phyloP scores from a whole-genome alignment of 2,797 vertebrate species.

The Vespertilio murinus region DNA sequence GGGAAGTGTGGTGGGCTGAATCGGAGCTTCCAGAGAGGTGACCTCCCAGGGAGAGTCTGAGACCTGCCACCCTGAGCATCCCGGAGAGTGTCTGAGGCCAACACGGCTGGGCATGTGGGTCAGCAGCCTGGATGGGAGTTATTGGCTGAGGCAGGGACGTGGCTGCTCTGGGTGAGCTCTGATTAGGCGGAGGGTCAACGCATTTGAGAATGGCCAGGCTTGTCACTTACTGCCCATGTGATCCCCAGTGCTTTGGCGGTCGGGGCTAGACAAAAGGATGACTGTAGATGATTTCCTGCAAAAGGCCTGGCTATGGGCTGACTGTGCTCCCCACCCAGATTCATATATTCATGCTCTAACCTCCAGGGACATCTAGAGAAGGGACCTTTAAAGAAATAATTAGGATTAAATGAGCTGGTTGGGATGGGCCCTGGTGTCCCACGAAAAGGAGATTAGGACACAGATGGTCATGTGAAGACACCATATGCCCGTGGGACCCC shows the following conservation, averaged over 20 bases:
- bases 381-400: background rate
- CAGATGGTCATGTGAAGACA: background rate
- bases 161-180: background rate
- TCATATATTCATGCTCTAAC: background rate
- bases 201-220: background rate
- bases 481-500: accelerated
- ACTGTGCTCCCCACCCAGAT: background rate
- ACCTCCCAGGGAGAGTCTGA: accelerated
- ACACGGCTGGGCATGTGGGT: too few species aligned
- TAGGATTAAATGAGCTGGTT: background rate
- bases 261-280: background rate
- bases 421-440: background rate
- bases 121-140: background rate
- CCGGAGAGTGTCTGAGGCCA: too few species aligned
- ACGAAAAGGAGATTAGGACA: background rate
- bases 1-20: too few species aligned
- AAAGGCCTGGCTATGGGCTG: background rate
- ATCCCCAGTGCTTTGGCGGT: background rate
- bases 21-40: background rate
- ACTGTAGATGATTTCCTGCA: accelerated
- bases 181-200: background rate
- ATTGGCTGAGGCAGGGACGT: background rate
- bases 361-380: too few species aligned
- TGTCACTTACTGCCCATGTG: background rate
- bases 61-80: background rate